A percentile compares a stretch with the other conserved stretches of the same genome.
Conservation (phyloP, 2,888 invertebrate genomes). For the Neoaliturus tenellus region DNA sequence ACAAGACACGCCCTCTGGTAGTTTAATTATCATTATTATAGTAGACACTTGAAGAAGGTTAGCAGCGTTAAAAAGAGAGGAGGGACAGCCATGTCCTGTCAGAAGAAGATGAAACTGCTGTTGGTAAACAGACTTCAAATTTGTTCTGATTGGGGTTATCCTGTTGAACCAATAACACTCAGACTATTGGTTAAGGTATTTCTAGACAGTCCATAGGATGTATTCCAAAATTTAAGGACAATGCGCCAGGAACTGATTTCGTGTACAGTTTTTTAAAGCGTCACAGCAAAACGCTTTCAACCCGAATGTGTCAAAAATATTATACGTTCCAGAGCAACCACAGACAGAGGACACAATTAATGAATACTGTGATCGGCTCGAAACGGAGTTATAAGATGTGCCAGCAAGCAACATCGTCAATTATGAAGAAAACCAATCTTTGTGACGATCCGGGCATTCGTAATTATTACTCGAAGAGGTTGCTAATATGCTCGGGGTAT, state of each 20-base stretch:
- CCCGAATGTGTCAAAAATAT: conserved; percentile 60
- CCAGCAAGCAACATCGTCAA: conserved; percentile 63
- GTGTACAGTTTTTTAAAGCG: conserved; percentile 63
- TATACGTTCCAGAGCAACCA: conserved; percentile 64
- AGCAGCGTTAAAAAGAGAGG: conserved; percentile 52
- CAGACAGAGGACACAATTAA: conserved; percentile 62
- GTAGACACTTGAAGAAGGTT: conserved; percentile 55
- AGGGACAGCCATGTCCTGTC: conserved; percentile 60
- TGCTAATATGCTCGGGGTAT: too few relatives aligned
- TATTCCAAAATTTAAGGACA: conserved; percentile 63
- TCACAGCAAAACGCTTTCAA: conserved; percentile 61
- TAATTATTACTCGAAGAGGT: conserved; percentile 60
- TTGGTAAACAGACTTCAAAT: conserved; percentile 56
- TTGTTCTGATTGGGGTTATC: conserved; percentile 65
- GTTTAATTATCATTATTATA: neutral
- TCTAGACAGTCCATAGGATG: conserved; percentile 62
- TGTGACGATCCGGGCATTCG: conserved; percentile 67
- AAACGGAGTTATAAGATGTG: conserved; percentile 60
- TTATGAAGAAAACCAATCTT: conserved; percentile 69
- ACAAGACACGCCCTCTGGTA: neutral
- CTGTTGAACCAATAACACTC: conserved; percentile 63
- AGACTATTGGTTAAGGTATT: conserved; percentile 64
- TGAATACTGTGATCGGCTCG: conserved; percentile 65
- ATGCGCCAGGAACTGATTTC: conserved; percentile 64
- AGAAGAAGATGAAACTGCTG: conserved; percentile 57